Base-by-base conservation (phyloP, 2,888 invertebrate species). In the Spisula subtruncata region DNA sequence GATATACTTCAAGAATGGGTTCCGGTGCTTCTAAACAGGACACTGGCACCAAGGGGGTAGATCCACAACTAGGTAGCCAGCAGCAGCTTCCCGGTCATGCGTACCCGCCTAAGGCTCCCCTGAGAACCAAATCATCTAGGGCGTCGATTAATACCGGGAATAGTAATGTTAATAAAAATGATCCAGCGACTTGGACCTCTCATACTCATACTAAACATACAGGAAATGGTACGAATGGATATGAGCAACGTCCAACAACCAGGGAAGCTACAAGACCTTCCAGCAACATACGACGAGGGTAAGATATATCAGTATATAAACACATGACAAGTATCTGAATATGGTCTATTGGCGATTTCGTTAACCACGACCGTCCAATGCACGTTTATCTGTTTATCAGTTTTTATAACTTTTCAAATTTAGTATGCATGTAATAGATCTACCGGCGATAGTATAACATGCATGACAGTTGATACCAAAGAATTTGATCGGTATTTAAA, bases 31-130 rank as follows among this genome's bases (percentile, higher is more conserved):
- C 75, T 75, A 75, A 66, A 66, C 60, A n/a, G 25, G 60, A 66
- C 60, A 8, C 75, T 16, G 20, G 25, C 8, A 18, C 32, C 1
- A 75, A 12, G 14, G 35, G 5, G 0, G 75, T 18, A 32, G 75
- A 32, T 25, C 32, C 75, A 75, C 16, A 83, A 12, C 32, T 32
- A 41, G 20, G 35, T 48, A 20, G 71, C 71, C 29, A 25, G 6
- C 56, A 79, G 41, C 46, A 83, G 8, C 41, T 89, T 35, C 81
- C 86, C 18, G 89, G 89, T 29, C 86, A 86, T 54, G 82, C 89
- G 4, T 25, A 80, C n/a, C 89, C 89, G 0, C 89, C 89, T 18
- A 83, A 86, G 60, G 80, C 80, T 41, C 85, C 66, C 16, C 80
- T 80, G 29, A 32, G 32, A 48, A 71, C 14, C 16, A 18, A 46